phyloP scores from a whole-genome alignment of 2,797 vertebrate species.

The Pagetopsis macropterus region DNA sequence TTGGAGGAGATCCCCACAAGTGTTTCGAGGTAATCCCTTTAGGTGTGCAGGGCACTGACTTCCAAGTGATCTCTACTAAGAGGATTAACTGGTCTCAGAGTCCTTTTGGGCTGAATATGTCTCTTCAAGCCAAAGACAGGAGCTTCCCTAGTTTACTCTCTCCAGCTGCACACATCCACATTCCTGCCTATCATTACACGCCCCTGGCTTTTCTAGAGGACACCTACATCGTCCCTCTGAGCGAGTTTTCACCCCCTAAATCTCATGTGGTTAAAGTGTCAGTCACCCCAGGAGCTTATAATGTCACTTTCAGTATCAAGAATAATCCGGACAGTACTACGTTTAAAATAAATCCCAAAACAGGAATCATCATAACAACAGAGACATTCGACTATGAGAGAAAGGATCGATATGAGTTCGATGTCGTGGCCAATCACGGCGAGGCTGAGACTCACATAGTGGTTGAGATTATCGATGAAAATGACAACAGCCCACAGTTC shows the following conservation, averaged over 20 bases:
- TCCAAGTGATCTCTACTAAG: conserved; percentile 89
- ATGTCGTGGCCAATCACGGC: conserved; percentile 82
- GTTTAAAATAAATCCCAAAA: conserved; percentile 90
- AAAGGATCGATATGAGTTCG: conserved; percentile 87
- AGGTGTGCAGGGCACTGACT: conserved; percentile 84
- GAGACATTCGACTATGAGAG: conserved; percentile 86
- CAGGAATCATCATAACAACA: conserved; percentile 89
- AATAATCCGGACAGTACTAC: conserved; percentile 80
- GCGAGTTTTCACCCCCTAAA: conserved; percentile 91
- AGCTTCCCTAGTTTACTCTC: conserved; percentile 84
- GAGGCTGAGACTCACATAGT: conserved; percentile 83
- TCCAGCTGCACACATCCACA: conserved; percentile 83
- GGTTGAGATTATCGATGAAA: conserved; percentile 89
- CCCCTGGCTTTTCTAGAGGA: conserved; percentile 87
- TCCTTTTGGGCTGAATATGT: conserved; percentile 91
- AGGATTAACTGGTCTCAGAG: conserved; percentile 88
- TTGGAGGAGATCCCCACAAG: conserved; percentile 88
- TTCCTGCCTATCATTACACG: conserved; percentile 83
- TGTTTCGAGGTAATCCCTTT: conserved; percentile 89
- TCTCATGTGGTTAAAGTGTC: conserved; percentile 88
- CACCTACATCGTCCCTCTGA: conserved; percentile 86
- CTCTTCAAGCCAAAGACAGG: conserved; percentile 90
- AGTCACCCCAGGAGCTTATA: conserved; percentile 73
- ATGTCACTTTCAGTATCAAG: conserved; percentile 88
- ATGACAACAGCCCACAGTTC: conserved; percentile 91